Percentiles rank a stretch among this genome's conserved stretches.
Conservation (phyloP, 2,797 vertebrate species). For the Dryobates pubescens region DNA sequence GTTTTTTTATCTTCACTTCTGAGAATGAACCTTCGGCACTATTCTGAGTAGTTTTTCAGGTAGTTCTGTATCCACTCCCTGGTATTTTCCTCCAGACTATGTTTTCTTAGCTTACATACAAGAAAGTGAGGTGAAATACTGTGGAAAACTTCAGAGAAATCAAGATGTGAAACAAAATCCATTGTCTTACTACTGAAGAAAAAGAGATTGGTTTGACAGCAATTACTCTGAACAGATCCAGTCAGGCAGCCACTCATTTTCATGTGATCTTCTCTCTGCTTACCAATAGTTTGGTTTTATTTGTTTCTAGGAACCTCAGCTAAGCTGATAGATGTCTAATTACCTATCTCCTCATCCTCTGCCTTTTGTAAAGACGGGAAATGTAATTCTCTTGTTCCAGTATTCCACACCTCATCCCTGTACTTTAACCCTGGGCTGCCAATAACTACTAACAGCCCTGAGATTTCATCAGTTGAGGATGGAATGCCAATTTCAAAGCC, state of each 20-base stretch:
- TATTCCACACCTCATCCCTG: not conserved
- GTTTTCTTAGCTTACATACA: not conserved
- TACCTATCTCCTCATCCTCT: not conserved
- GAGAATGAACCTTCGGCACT: not conserved
- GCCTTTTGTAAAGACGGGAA: not conserved
- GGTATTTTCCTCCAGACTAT: not conserved
- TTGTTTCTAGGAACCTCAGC: not conserved
- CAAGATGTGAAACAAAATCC: slow-evolving; percentile 25
- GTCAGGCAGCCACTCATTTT: not conserved
- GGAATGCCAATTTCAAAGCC: not conserved
- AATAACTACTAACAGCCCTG: not conserved
- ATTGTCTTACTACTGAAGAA: slow-evolving; percentile 2
- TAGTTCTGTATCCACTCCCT: not conserved
- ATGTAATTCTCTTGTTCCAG: not conserved
- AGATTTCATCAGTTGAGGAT: not conserved
- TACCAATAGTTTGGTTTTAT: not conserved
- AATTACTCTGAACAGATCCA: slow-evolving; percentile 20
- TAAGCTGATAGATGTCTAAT: not conserved
- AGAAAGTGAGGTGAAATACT: not conserved
- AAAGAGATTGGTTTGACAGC: not conserved
- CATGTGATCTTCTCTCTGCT: not conserved
- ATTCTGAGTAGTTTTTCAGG: not conserved
- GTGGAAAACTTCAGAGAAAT: not conserved
- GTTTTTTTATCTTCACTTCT: not conserved
- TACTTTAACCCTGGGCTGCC: not conserved